Base-by-base conservation (phyloP, 2,113 vertebrate genomes). In the Bambusicola thoracicus region DNA sequence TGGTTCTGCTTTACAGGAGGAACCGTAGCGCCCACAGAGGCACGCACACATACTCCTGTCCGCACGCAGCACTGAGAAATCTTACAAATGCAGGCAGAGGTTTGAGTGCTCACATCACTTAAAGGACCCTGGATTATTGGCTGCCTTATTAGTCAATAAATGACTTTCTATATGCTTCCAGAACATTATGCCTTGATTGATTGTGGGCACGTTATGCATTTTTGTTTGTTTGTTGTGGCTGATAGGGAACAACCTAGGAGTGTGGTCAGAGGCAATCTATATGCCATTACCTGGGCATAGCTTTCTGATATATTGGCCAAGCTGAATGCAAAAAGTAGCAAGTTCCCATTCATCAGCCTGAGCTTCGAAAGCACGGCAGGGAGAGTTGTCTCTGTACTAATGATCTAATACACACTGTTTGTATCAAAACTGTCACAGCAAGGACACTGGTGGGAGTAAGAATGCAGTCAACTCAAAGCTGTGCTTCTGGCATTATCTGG, bases 401-500 rank as follows among this genome's bases (percentile, higher is more conserved):
- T 87, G 92, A 92, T 90, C 81, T 96, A 91, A 90, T 90, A 44
- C 67, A 55, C 53, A 82, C 81, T 61, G 81, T 96, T 86, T 93
- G 81, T 84, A 56, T 92, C 88, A 56, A 18, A 93, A 56, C 94
- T 95, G 81, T 96, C 85, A 83, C 61, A 84, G 76, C 87, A 86
- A 96, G 93, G 93, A 94, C 95, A 53, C 85, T 90, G 94, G 63
- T 70, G 91, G 78, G 76, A 95, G 80, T 77, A 80, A 66, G 70
- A 65, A 66, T 17, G n/a, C 65, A 85, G 85, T 93, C 90, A 69
- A 32, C 82, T 82, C 38, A 72, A 79, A 87, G 84, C 78, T 85
- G 72, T 74, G 92, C 87, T 96, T 84, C 92, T 92, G 83, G 93
- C 59, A 2, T 93, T 91, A 91, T 68, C 66, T 92, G 80, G 86